A percentile compares a stretch with the other conserved stretches of the same genome.
Conservation (phyloP, 2,797 vertebrate genomes). For the Ctenosaura bakeri region DNA sequence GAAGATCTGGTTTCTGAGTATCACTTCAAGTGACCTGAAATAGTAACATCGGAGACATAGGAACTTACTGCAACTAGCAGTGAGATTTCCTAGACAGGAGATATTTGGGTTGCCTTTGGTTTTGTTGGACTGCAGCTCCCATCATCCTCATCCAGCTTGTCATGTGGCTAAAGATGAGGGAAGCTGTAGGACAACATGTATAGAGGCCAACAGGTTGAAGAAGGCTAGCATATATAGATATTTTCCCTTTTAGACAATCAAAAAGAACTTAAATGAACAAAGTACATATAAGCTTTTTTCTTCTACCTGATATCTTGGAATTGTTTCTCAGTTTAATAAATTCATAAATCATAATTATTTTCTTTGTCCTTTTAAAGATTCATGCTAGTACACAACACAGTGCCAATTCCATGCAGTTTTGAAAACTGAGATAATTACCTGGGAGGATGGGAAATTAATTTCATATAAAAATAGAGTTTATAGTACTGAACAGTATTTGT, state of each 20-base stretch:
- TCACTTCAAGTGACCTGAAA: neutral
- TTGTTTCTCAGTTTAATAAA: slow-evolving; percentile 58
- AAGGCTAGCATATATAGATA: neutral
- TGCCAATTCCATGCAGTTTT: slow-evolving; percentile 50
- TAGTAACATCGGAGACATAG: too few species aligned
- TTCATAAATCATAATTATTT: slow-evolving; percentile 70
- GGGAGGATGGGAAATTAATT: slow-evolving; percentile 64
- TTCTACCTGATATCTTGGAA: slow-evolving; percentile 38
- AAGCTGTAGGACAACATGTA: neutral
- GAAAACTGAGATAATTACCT: slow-evolving; percentile 58
- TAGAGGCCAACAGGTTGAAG: neutral
- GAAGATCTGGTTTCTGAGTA: neutral
- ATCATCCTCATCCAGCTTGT: too few species aligned
- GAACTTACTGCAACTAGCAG: neutral
- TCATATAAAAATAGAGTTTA: slow-evolving; percentile 43
- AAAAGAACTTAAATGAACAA: slow-evolving; percentile 40
- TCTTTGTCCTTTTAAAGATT: slow-evolving; percentile 65
- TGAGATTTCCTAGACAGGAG: neutral
- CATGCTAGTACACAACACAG: slow-evolving; percentile 40
- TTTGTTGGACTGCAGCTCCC: too few species aligned
- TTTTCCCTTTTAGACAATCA: neutral
- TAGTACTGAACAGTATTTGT: slow-evolving; percentile 13
- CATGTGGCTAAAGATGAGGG: too few species aligned
- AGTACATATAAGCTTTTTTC: slow-evolving; percentile 26
- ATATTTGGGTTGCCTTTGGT: neutral